Conservation (phyloP, 2,888 invertebrate genomes). For the Eupithecia centaureata region DNA sequence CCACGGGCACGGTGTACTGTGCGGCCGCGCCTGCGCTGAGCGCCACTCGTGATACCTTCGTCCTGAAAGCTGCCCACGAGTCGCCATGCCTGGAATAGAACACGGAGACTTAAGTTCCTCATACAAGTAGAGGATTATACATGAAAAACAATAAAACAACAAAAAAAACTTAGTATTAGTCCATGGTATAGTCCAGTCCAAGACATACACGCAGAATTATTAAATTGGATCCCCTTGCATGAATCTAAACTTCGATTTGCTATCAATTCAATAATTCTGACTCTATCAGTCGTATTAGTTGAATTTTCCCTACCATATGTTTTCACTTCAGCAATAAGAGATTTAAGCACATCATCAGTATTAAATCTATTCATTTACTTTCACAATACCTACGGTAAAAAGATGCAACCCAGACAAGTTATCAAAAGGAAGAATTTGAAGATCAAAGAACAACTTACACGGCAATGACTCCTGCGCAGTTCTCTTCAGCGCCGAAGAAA, state of each 20-base stretch:
- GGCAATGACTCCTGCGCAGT: conserved; percentile 87
- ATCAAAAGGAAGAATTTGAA: background rate
- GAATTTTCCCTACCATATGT: background rate
- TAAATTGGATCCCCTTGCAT: background rate
- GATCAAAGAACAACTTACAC: conserved; percentile 82
- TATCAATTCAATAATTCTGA: background rate
- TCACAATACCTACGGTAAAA: no score
- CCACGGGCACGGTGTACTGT: conserved; percentile 87
- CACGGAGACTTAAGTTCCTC: background rate
- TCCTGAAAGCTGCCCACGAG: conserved; percentile 90
- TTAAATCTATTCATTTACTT: no score
- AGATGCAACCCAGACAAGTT: background rate
- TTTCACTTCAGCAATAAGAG: background rate
- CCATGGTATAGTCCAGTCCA: no score
- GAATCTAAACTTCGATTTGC: no score
- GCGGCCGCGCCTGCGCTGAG: conserved; percentile 89
- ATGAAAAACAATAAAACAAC: background rate
- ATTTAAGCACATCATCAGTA: background rate
- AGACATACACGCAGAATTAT: no score
- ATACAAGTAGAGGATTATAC: background rate
- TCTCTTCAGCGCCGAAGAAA: conserved; percentile 86
- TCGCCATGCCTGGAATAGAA: conserved; percentile 88
- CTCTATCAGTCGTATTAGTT: background rate
- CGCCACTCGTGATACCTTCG: conserved; percentile 91
- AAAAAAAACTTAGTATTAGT: no score